Percentiles rank a stretch among this genome's conserved stretches.
Conservation (phyloP, 1,140 invertebrate species). For the Lucilia sericata region DNA sequence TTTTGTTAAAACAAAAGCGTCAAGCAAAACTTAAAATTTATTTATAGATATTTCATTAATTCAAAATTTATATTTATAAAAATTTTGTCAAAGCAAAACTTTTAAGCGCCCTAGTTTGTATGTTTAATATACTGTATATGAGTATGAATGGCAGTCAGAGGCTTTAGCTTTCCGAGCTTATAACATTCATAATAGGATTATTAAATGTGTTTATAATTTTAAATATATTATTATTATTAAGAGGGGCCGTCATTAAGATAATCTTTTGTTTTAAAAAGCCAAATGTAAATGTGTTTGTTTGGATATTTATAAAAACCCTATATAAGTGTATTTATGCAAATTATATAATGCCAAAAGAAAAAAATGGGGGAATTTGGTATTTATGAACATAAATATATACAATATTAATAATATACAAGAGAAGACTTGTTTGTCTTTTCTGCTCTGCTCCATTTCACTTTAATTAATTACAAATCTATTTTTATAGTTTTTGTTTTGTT, state of each 20-base stretch:
- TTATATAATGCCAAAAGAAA: not conserved
- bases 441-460: not conserved
- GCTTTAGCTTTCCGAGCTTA: no score
- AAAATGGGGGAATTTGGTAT: not conserved
- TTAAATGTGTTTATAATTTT: no score
- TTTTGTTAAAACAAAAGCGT: no score
- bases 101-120: no score
- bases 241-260: not conserved
- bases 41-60: no score
- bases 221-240: not conserved
- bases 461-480: not conserved
- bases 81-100: no score
- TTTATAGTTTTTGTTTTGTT: not conserved
- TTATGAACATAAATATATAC: not conserved
- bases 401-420: no score
- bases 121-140: no score
- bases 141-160: no score
- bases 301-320: not conserved
- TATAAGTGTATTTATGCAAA: not conserved
- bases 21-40: not conserved
- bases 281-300: not conserved
- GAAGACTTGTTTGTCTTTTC: no score
- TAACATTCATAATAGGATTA: no score
- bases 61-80: no score
- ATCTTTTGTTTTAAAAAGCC: conserved; percentile 1